Conservation (phyloP, 1,140 invertebrate species). For the Stegodyphus dumicola region DNA sequence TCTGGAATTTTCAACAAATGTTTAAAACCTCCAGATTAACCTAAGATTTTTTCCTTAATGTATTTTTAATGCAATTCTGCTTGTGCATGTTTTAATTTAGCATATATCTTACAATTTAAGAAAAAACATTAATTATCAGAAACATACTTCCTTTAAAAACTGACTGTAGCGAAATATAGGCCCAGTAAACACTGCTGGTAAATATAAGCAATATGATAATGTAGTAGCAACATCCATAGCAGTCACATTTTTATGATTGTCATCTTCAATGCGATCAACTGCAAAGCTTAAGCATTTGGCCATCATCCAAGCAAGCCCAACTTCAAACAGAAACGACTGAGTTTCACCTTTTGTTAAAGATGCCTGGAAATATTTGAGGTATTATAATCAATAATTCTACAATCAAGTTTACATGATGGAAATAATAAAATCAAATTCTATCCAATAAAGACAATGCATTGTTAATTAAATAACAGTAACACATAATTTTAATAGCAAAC, state of each 20-base stretch:
- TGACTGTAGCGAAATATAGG: slow-evolving; percentile 59
- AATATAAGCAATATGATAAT: slow-evolving; percentile 62
- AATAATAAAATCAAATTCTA: too few relatives aligned
- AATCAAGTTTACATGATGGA: too few relatives aligned
- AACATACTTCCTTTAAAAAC: slow-evolving; percentile 45
- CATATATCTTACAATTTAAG: too few relatives aligned
- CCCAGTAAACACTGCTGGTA: slow-evolving; percentile 62
- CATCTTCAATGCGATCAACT: slow-evolving; percentile 56
- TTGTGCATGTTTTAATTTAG: too few relatives aligned
- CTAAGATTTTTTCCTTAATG: neutral
- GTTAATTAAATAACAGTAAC: too few relatives aligned
- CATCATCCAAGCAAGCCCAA: slow-evolving; percentile 62
- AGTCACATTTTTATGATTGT: neutral
- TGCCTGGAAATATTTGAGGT: neutral
- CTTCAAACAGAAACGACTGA: slow-evolving; percentile 62
- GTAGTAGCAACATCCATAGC: slow-evolving; percentile 16
- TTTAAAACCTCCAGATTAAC: neutral
- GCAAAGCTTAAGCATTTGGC: slow-evolving; percentile 62
- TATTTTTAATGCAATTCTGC: too few relatives aligned
- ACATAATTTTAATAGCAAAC: too few relatives aligned
- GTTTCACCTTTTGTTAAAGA: neutral
- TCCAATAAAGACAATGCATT: too few relatives aligned
- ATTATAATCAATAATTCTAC: too few relatives aligned
- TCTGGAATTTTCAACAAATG: too few relatives aligned
- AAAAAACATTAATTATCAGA: too few relatives aligned